Evolutionary conservation across 2,113 vertebrate species (phyloP).

Genomic region (Otocyon megalotis): DNA sequence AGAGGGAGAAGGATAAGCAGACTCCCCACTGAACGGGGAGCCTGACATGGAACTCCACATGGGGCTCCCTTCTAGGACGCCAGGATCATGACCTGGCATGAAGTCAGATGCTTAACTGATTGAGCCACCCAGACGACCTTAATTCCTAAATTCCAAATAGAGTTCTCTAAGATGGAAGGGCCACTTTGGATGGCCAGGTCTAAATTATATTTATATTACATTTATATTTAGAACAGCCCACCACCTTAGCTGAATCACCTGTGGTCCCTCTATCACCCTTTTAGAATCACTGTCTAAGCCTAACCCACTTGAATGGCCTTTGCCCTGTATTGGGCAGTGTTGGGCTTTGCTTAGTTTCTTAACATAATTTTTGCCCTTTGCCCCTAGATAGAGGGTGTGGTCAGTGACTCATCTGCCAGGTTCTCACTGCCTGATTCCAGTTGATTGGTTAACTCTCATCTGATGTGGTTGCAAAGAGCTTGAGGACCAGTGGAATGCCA

Average conservation of each 20-base stretch:
- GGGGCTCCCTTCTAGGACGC: background rate
- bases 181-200: background rate
- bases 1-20: background rate
- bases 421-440: background rate
- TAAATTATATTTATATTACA: background rate
- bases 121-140: background rate
- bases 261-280: background rate
- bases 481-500: background rate
- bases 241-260: background rate
- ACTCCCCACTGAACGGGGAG: background rate
- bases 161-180: background rate
- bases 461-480: background rate
- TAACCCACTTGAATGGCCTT: constrained; percentile 16
- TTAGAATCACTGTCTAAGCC: background rate
- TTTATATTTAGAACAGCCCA: constrained; percentile 3
- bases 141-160: background rate
- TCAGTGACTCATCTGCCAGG: constrained; percentile 61
- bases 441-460: background rate
- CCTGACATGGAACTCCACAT: background rate
- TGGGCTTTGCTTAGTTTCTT: constrained; percentile 40
- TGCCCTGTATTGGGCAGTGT: background rate
- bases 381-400: constrained; percentile 55
- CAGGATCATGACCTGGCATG: background rate
- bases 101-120: background rate
- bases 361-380: constrained; percentile 70